Conservation (phyloP, 2,888 invertebrate genomes). For the Ptychoptera albimana region DNA sequence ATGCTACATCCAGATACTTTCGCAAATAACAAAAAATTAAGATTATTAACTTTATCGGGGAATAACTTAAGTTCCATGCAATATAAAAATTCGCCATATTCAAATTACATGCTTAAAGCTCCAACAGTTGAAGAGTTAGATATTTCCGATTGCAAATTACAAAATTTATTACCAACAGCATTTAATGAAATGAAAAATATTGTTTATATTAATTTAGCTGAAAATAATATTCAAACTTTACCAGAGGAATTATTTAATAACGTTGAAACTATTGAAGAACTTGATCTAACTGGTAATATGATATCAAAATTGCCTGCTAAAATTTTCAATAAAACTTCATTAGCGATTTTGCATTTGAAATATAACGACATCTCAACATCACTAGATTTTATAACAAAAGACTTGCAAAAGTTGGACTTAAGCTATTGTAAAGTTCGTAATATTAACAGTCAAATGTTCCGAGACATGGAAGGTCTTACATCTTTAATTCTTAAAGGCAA, state of each 20-base stretch:
- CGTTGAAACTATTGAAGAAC: conserved; percentile 47
- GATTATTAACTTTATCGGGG: conserved; percentile 47
- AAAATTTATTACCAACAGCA: conserved; percentile 43
- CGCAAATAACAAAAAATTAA: conserved; percentile 45
- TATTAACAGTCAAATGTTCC: conserved; percentile 48
- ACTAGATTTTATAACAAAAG: conserved; percentile 41
- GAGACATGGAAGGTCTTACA: conserved; percentile 43
- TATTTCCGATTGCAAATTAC: conserved; percentile 51
- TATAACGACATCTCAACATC: conserved; percentile 51
- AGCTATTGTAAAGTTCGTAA: conserved; percentile 50
- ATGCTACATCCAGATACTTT: conserved; percentile 54
- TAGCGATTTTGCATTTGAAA: conserved; percentile 51
- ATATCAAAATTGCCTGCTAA: conserved; percentile 44
- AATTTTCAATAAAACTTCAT: conserved; percentile 48
- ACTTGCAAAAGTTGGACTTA: conserved; percentile 49
- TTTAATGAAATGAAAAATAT: conserved; percentile 48
- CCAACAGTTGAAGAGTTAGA: conserved; percentile 53
- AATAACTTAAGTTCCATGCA: conserved; percentile 39
- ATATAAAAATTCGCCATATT: conserved; percentile 9
- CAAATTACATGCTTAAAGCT: conserved; percentile 26
- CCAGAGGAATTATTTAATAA: conserved; percentile 37
- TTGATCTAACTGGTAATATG: conserved; percentile 55
- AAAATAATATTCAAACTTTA: conserved; percentile 43
- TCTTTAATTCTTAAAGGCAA: conserved; percentile 55
- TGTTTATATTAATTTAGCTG: conserved; percentile 49